Evolutionary conservation across 2,113 vertebrate species (phyloP).

Genomic region (Isichthys henryi): DNA sequence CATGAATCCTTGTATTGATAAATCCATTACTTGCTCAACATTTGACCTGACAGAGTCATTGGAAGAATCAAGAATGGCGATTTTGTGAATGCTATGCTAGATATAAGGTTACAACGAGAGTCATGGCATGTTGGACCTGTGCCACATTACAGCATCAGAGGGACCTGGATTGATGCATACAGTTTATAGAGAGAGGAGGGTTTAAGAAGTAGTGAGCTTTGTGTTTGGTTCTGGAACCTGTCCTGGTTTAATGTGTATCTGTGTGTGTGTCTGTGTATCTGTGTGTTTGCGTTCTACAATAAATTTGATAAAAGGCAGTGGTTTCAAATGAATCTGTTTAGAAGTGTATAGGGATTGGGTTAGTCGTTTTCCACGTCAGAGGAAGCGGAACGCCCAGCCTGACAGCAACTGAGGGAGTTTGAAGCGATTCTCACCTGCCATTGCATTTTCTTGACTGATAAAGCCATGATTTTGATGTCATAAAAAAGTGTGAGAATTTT

Average conservation of each 20-base stretch:
- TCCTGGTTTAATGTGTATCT: neutral
- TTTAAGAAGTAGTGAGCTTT: neutral
- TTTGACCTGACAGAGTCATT: neutral
- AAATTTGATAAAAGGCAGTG: conserved; percentile 22
- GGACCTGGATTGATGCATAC: neutral
- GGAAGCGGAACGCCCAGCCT: conserved; percentile 27
- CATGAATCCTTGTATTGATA: neutral
- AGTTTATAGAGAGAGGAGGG: neutral
- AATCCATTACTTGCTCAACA: neutral
- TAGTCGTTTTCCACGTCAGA: conserved; percentile 40
- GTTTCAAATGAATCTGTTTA: conserved; percentile 38
- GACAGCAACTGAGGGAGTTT: conserved; percentile 26
- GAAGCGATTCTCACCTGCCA: neutral
- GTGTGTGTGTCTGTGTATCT: neutral
- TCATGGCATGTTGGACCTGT: neutral
- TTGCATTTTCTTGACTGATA: neutral
- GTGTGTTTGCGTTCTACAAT: neutral
- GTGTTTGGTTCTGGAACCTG: neutral
- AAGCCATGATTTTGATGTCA: neutral
- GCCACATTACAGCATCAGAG: neutral
- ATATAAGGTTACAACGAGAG: neutral
- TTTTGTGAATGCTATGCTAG: neutral
- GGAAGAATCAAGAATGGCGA: neutral
- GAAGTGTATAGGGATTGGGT: conserved; percentile 35
- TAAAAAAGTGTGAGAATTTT: neutral